Conservation (phyloP, 2,888 invertebrate species). For the Brenthis ino region DNA sequence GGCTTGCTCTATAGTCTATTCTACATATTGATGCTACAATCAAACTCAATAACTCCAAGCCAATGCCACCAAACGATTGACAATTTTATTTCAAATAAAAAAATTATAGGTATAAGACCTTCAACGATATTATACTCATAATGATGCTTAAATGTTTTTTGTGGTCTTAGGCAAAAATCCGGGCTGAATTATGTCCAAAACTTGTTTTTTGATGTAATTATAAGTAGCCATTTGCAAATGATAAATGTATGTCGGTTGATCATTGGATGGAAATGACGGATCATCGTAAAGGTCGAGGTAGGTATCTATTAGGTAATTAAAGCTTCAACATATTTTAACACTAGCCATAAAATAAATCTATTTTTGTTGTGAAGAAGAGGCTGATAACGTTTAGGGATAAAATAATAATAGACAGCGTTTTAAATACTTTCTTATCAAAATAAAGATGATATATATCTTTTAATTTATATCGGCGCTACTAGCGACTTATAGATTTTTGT, state of each 20-base stretch:
- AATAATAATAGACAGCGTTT: too few species aligned
- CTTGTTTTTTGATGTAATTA: slow-evolving; percentile 11
- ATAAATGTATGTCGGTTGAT: background rate
- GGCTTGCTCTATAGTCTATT: slow-evolving; percentile 40
- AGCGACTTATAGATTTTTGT: slow-evolving; percentile 16
- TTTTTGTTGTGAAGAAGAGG: too few species aligned
- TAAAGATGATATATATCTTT: background rate
- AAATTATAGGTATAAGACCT: slow-evolving; percentile 10
- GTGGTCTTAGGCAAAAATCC: slow-evolving; percentile 15
- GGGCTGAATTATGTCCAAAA: slow-evolving; percentile 14
- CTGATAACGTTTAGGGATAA: too few species aligned
- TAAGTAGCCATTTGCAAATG: slow-evolving; percentile 1
- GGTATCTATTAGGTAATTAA: too few species aligned
- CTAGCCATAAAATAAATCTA: too few species aligned
- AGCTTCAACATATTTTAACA: too few species aligned
- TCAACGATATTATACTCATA: background rate
- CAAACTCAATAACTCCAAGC: slow-evolving; percentile 20
- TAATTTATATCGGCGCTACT: background rate
- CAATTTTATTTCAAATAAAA: slow-evolving; percentile 17
- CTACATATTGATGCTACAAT: slow-evolving; percentile 31
- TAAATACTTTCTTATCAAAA: background rate
- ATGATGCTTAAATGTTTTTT: slow-evolving; percentile 13
- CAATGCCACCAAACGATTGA: slow-evolving; percentile 17
- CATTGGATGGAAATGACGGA: slow-evolving; percentile 3
- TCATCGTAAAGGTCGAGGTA: background rate